Evolutionary conservation across 2,888 invertebrate species (phyloP), one percentile per base, ranked within the genome.

Genomic region (Drosophila mayaguana): DNA sequence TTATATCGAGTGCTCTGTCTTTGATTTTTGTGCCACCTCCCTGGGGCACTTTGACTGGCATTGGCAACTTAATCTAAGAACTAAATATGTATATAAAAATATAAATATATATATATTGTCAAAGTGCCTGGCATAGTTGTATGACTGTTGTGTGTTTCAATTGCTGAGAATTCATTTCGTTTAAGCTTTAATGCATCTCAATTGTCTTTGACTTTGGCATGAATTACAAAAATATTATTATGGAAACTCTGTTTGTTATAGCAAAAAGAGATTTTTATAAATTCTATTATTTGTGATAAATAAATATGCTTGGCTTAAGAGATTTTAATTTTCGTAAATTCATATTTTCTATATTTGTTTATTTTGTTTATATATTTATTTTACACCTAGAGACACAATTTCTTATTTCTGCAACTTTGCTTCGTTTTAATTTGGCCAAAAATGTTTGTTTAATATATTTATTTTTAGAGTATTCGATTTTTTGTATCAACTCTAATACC

Each of bases 21-120:
- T 9, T 59, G 54, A 75, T 63, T 75, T 75, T 59, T 77, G 75
- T 79, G 71, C 62, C 80, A 66, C 53, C 34, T 79, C 75, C 80
- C 63, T 14, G 25, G 42, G 71, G 60, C 77, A 61, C 12, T 64
- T 22, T 18, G 40, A 12, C 45, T 70, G 43, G 20, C 63, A 43
- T 25, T 63, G 65, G 22, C 40, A 56, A 65, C 53, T 42, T 66
- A 57, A 65, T 78, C 70, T 28, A 20, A 51, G 63, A 65, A 38
- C 56, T 63, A 45, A 78, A 64, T 22, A 46, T 28, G n/a, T n/a
- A 16, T 36, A 16, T 36, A 36, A 4, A 36, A 5, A 14, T 36
- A 36, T 12, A n/a, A n/a, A 36, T 12, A 14, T 14, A 12, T 36
- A 45, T 60, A 66, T 68, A 62, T 61, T 51, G 40, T 32, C 53